Conservation (phyloP, 2,888 invertebrate genomes). For the Sympetrum striolatum region DNA sequence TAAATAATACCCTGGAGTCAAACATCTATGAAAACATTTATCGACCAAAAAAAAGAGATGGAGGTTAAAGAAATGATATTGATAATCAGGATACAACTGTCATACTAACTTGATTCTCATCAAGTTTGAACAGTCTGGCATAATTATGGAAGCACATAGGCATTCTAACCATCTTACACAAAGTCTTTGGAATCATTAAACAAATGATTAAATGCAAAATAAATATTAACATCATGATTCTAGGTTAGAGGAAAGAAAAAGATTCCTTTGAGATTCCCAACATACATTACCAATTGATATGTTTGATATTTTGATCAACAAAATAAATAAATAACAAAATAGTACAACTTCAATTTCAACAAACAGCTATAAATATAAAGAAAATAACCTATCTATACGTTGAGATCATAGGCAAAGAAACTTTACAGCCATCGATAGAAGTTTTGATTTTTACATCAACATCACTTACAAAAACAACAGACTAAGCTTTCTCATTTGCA, state of each 20-base stretch:
- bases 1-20: not conserved
- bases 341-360: not conserved
- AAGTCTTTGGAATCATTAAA: not conserved
- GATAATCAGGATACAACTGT: too few relatives aligned
- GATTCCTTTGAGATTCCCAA: too few relatives aligned
- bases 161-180: too few relatives aligned
- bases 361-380: not conserved
- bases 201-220: not conserved
- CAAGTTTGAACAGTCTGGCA: too few relatives aligned
- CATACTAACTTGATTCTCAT: too few relatives aligned
- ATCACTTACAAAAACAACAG: not conserved
- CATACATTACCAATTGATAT: not conserved
- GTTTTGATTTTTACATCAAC: not conserved
- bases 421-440: not conserved
- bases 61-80: not conserved
- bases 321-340: conserved; percentile 23
- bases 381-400: not conserved
- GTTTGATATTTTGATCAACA: not conserved
- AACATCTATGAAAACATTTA: not conserved
- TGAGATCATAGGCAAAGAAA: conserved; percentile 12
- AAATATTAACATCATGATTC: not conserved
- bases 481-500: not conserved
- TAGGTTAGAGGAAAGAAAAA: not conserved
- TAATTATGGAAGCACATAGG: too few relatives aligned
- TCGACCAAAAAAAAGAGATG: not conserved